A percentile compares a stretch with the other conserved stretches of the same genome.
Conservation (phyloP, 1,140 invertebrate genomes). For the Anoplolepis gracilipes region DNA sequence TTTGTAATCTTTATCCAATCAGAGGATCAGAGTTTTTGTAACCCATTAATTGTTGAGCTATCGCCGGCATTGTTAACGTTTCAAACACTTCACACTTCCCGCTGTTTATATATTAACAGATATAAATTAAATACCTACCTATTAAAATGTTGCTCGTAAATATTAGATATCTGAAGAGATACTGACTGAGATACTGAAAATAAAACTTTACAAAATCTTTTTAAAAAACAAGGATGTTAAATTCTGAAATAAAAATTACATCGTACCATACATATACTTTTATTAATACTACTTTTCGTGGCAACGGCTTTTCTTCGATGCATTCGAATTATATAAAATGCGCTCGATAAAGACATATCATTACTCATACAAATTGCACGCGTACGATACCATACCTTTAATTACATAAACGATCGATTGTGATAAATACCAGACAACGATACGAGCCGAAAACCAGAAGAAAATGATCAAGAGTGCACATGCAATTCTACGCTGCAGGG, state of each 20-base stretch:
- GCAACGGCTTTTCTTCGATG: not conserved
- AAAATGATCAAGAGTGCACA: constrained; percentile 55
- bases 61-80: not conserved
- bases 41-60: constrained; percentile 36
- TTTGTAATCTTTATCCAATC: constrained; percentile 34
- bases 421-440: constrained; percentile 48
- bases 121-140: not conserved
- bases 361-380: constrained; percentile 34
- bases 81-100: not conserved
- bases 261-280: not conserved
- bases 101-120: not conserved
- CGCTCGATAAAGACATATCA: constrained; percentile 46
- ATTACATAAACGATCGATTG: constrained; percentile 61
- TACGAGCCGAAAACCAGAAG: constrained; percentile 60
- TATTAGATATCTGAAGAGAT: not conserved
- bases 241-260: not conserved
- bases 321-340: constrained; percentile 38
- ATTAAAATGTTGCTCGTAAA: constrained; percentile 2
- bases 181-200: not conserved
- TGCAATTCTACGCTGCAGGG: constrained; percentile 54
- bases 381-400: constrained; percentile 41
- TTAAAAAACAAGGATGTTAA: not conserved
- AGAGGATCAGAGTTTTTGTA: constrained; percentile 4
- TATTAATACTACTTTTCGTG: constrained; percentile 33
- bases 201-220: not conserved